Evolutionary conservation across 2,888 invertebrate species (phyloP).

Genomic region (Caenorhabditis drosophilae): DNA sequence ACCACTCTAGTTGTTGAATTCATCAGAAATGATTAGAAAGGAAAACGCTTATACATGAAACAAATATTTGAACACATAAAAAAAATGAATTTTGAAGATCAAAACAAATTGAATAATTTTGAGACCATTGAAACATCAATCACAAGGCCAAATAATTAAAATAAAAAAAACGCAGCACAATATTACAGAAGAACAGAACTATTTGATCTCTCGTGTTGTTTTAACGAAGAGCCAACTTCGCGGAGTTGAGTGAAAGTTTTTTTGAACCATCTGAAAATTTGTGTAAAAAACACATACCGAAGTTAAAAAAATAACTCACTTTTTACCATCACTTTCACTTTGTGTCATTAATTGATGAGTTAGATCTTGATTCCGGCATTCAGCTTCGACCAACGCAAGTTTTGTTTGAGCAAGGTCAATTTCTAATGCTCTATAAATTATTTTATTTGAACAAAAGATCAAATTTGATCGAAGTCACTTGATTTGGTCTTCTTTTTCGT

Average conservation of each 20-base stretch:
- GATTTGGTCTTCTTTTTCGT: slow-evolving; percentile 69
- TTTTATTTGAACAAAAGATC: slow-evolving; percentile 46
- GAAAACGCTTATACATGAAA: no score
- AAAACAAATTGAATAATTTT: slow-evolving; percentile 1
- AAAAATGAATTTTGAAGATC: background rate
- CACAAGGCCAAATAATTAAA: no score
- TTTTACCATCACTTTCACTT: slow-evolving; percentile 47
- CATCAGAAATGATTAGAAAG: no score
- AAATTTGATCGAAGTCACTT: slow-evolving; percentile 70
- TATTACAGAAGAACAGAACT: slow-evolving; percentile 42
- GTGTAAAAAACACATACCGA: background rate
- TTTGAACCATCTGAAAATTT: slow-evolving; percentile 79
- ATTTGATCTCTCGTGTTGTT: slow-evolving; percentile 55
- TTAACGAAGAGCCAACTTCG: slow-evolving; percentile 64
- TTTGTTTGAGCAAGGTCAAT: slow-evolving; percentile 95
- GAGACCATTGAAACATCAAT: background rate
- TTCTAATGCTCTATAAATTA: slow-evolving; percentile 75
- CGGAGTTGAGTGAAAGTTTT: slow-evolving; percentile 81
- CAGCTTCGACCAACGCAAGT: slow-evolving; percentile 86
- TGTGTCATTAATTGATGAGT: slow-evolving; percentile 75
- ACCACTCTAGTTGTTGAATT: no score
- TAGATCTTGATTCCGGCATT: slow-evolving; percentile 74
- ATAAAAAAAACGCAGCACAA: no score
- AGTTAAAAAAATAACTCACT: slow-evolving; percentile 9
- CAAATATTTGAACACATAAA: background rate